Evolutionary conservation across 2,113 vertebrate genomes (phyloP).

Genomic region (Nannobrachium achirus): DNA sequence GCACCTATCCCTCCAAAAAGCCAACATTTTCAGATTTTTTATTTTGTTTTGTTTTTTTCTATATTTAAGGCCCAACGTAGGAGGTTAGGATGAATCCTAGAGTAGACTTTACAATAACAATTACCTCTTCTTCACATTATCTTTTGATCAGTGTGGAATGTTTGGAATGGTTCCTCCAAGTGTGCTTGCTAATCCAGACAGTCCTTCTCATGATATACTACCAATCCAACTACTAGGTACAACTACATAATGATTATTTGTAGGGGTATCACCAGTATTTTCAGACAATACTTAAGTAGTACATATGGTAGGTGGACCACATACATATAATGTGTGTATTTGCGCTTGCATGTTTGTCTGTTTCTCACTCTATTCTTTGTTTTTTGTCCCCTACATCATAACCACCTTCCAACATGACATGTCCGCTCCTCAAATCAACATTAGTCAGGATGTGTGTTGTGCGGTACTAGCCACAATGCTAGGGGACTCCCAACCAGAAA

Average conservation of each 20-base stretch:
- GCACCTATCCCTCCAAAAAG: too few species aligned
- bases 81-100: conserved; percentile 14
- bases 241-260: too few species aligned
- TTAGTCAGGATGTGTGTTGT: not conserved
- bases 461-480: not conserved
- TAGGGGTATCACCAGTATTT: too few species aligned
- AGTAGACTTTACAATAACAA: not conserved
- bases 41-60: not conserved
- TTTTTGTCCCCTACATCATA: not conserved
- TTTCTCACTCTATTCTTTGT: not conserved
- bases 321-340: too few species aligned
- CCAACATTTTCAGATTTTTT: too few species aligned
- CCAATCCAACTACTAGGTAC: too few species aligned
- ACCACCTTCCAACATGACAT: not conserved
- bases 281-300: too few species aligned
- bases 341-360: not conserved
- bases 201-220: too few species aligned
- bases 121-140: not conserved
- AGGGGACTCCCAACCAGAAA: conserved; percentile 4
- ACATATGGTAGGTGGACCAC: too few species aligned
- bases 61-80: not conserved
- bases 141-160: not conserved
- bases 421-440: not conserved
- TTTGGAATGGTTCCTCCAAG: too few species aligned
- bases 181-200: too few species aligned